These are phyloP conservation scores for Heteromormyrus szaboi DNA, from an alignment of 2,797 vertebrate species.

Conservation along the genomic window DNA sequence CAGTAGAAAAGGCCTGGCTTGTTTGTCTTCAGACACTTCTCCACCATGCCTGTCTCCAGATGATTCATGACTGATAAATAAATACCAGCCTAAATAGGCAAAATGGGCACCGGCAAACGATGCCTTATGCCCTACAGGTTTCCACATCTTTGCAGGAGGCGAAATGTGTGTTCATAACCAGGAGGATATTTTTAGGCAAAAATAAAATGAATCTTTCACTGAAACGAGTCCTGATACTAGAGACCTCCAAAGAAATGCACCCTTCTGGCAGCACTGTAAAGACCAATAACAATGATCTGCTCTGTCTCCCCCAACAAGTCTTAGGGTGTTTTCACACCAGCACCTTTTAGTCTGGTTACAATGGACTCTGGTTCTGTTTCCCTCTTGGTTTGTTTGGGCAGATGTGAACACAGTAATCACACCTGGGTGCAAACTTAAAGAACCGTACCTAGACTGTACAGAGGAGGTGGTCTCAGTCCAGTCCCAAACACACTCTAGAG, in stretches of 20 bases:
- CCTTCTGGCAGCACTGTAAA: neutral
- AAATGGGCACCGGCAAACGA: neutral
- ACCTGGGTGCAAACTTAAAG: neutral
- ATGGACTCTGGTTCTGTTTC: neutral
- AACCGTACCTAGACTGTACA: neutral
- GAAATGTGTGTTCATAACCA: neutral
- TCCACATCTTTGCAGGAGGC: neutral
- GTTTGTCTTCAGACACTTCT: slow-evolving; percentile 2
- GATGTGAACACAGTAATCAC: neutral
- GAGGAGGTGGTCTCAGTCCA: neutral
- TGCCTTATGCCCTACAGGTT: neutral
- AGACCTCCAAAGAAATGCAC: neutral
- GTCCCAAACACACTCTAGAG: neutral
- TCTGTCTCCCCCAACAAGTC: neutral
- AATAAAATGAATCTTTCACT: neutral
- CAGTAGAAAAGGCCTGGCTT: neutral
- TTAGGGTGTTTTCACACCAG: neutral
- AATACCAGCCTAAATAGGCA: neutral
- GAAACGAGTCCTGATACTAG: neutral
- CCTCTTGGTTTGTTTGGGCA: neutral
- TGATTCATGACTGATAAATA: neutral
- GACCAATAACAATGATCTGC: neutral
- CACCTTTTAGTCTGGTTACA: neutral
- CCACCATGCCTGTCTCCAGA: neutral
- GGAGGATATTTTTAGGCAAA: neutral